Percentiles rank a stretch among this genome's conserved stretches.
Conservation (phyloP, 2,888 invertebrate genomes). For the Coecobrya sp. region DNA sequence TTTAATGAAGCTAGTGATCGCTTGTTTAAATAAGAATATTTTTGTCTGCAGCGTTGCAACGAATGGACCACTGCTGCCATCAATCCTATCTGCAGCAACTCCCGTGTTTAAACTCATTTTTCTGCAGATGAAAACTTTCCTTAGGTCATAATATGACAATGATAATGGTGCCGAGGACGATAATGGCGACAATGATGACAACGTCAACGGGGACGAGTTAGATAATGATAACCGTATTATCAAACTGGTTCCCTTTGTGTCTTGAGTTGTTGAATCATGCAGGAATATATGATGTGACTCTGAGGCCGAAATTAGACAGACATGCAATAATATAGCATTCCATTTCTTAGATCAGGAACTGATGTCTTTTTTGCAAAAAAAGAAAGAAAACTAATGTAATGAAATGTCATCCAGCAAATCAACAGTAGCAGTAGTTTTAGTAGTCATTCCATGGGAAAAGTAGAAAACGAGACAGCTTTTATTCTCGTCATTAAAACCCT, state of each 20-base stretch:
- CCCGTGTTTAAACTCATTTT: neutral
- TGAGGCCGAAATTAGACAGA: neutral
- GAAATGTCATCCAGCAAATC: conserved; percentile 25
- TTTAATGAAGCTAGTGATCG: neutral
- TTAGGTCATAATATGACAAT: neutral
- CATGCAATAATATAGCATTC: neutral
- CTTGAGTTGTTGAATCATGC: neutral
- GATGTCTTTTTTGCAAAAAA: neutral
- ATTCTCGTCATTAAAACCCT: conserved; percentile 71
- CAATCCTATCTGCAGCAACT: neutral
- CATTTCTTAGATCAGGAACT: neutral
- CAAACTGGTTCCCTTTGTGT: neutral
- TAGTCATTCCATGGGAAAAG: neutral
- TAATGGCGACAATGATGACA: conserved; percentile 8
- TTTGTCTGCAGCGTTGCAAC: neutral
- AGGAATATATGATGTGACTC: neutral
- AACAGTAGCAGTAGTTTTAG: conserved; percentile 9
- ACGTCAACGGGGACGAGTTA: neutral
- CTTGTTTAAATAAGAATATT: neutral
- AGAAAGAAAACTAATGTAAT: neutral
- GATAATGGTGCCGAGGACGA: neutral
- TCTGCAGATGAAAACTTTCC: neutral
- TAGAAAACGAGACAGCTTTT: conserved; percentile 65
- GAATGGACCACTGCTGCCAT: neutral
- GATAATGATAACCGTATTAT: neutral